Evolutionary conservation across 2,888 invertebrate species (phyloP), one percentile per base, ranked within the genome.

Genomic region (Congeria kusceri): DNA sequence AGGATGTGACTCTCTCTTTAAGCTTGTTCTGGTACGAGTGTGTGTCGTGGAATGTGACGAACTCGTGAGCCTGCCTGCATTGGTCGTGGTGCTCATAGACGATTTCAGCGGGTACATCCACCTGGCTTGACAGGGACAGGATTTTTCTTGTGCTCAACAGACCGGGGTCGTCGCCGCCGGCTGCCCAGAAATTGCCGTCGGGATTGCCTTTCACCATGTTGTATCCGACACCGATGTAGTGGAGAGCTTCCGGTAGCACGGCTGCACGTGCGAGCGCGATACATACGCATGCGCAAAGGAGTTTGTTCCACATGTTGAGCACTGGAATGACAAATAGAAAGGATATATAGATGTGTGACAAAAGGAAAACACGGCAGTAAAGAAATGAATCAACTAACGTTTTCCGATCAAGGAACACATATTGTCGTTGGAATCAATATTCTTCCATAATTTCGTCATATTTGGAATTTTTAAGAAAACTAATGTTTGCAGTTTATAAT

Each of bases 141-240:
- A 83, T 61, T 56, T 83, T 83, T 47, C 83, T 71, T 7, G 83
- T 83, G 11, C 76, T 66, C 57, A 80, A 32, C 9, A 83, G 66
- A 18, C 83, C 83, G 15, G 83, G 83, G 58, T 83, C 83, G 44
- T 83, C 83, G 0, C 83, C 83, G 39, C 83, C 83, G 7, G 72
- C 61, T 0, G 77, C 73, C 83, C 83, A 83, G 64, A 83, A 83
- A 46, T 83, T 76, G 15, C 83, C 83, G 56, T 83, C 83, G 46
- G 83, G 83, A 49, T 83, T 80, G 11, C 80, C 83, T 23, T 64
- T 46, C 27, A 83, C 53, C 1, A 80, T 23, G 53, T 83, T 83
- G 64, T 83, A 83, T 44, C 83, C 83, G 1, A 83, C 83, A 2
- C 83, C 83, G 20, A 83, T 78, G 63, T 66, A 85, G 65, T 80